Evolutionary conservation across 2,888 invertebrate species (phyloP).

Genomic region (Marasmarcha lunaedactyla): DNA sequence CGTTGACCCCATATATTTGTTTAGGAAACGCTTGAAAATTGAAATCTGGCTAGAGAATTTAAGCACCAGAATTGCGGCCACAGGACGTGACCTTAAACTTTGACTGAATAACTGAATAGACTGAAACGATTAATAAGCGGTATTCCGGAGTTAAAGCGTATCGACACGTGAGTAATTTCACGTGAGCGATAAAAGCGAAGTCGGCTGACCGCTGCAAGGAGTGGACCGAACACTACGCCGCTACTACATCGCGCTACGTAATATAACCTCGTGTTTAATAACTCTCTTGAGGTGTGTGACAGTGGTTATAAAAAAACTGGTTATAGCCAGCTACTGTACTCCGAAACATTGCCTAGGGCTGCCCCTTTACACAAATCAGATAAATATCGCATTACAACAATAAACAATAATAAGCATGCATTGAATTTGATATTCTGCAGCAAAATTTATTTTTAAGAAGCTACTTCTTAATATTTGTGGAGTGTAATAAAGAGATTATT

Average conservation of each 20-base stretch:
- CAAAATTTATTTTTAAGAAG: too few species aligned
- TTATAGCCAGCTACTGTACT: slow-evolving; percentile 20
- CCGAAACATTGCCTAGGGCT: slow-evolving; percentile 21
- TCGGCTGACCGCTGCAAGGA: slow-evolving; percentile 9
- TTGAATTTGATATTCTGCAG: too few species aligned
- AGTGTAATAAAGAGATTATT: too few species aligned
- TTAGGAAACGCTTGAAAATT: slow-evolving; percentile 18
- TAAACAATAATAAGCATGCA: too few species aligned
- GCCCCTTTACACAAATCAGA: too few species aligned
- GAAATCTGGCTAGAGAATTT: slow-evolving; percentile 2
- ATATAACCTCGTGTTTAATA: slow-evolving; percentile 36
- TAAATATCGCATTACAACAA: too few species aligned
- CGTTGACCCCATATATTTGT: slow-evolving; percentile 41
- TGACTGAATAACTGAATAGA: not conserved
- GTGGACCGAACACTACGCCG: slow-evolving; percentile 9
- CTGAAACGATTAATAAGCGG: not conserved
- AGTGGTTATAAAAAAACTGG: slow-evolving; percentile 19
- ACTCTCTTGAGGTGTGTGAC: slow-evolving; percentile 22
- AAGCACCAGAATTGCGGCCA: not conserved
- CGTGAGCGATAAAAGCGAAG: slow-evolving; percentile 9
- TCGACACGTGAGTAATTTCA: slow-evolving; percentile 5
- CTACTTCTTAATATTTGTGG: too few species aligned
- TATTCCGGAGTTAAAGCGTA: too few species aligned
- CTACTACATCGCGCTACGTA: slow-evolving; percentile 3
- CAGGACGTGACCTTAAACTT: not conserved